Evolutionary conservation across 1,140 invertebrate species (phyloP).

Genomic region (Ostrea denselamellosa): DNA sequence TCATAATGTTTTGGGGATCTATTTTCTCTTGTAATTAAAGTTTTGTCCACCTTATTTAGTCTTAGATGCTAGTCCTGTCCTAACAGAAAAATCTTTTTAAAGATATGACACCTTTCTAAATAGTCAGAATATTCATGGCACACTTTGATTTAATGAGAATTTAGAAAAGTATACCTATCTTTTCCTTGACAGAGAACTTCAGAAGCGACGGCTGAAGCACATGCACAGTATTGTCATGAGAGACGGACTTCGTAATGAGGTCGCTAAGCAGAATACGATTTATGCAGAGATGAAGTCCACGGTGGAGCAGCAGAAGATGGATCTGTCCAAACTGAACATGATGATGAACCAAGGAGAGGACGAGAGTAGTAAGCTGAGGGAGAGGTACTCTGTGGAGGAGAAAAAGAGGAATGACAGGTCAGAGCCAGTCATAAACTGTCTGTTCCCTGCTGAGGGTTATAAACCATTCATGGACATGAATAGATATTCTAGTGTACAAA

Average conservation of each 20-base stretch:
- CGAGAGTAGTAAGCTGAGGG: slow-evolving; percentile 76
- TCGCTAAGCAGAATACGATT: slow-evolving; percentile 76
- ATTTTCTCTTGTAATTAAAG: too few species aligned
- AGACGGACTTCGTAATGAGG: slow-evolving; percentile 77
- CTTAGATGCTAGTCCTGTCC: too few species aligned
- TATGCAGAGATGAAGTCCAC: slow-evolving; percentile 76
- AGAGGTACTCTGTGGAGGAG: slow-evolving; percentile 76
- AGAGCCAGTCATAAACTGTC: not conserved
- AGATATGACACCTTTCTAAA: too few species aligned
- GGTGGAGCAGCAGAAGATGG: slow-evolving; percentile 78
- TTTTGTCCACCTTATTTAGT: too few species aligned
- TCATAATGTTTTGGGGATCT: too few species aligned
- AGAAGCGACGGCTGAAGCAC: slow-evolving; percentile 75
- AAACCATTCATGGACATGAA: too few species aligned
- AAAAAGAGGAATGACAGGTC: slow-evolving; percentile 77
- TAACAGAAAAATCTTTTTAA: too few species aligned
- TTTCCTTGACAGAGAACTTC: slow-evolving; percentile 68
- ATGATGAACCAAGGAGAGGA: slow-evolving; percentile 79
- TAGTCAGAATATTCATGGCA: too few species aligned
- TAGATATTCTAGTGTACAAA: too few species aligned
- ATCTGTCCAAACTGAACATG: slow-evolving; percentile 77
- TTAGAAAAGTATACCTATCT: not conserved
- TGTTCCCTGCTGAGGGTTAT: not conserved
- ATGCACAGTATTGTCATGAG: slow-evolving; percentile 77
- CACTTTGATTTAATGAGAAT: not conserved